These are phyloP conservation scores for Steinernema hermaphroditum DNA, from an alignment of 2,888 invertebrate genomes.

Conservation along the genomic window DNA sequence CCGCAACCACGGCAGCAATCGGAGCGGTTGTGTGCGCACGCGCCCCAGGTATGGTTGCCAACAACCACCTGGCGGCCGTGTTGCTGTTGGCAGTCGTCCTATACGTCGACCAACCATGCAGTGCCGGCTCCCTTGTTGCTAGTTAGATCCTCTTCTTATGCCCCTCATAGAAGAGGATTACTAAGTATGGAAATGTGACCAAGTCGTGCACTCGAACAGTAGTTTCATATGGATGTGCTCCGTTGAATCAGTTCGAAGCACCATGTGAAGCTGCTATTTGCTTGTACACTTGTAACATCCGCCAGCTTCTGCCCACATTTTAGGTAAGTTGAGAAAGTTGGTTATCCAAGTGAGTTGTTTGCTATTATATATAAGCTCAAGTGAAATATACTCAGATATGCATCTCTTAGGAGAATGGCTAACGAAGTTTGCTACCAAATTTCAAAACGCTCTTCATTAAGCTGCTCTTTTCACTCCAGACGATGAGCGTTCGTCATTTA, in stretches of 20 bases:
- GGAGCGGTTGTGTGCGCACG: constrained; percentile 11
- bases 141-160: neutral
- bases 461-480: constrained; percentile 38
- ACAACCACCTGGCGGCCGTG: constrained; percentile 25
- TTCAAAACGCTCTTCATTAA: neutral
- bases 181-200: neutral
- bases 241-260: constrained; percentile 38
- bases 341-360: too few species aligned
- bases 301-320: too few species aligned
- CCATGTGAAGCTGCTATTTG: constrained; percentile 43
- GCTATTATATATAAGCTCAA: too few species aligned
- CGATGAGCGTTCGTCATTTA: constrained; percentile 22
- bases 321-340: too few species aligned
- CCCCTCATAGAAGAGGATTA: neutral
- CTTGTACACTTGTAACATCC: constrained; percentile 68
- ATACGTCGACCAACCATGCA: constrained; percentile 1
- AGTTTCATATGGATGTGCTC: constrained; percentile 39
- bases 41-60: constrained; percentile 26
- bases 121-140: neutral
- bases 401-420: too few species aligned
- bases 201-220: constrained; percentile 33
- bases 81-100: constrained; percentile 24
- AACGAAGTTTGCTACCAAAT: too few species aligned
- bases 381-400: too few species aligned
- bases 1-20: constrained; percentile 28